Evolutionary conservation across 1,140 invertebrate species (phyloP).

Genomic region (Heliothis subflexa): DNA sequence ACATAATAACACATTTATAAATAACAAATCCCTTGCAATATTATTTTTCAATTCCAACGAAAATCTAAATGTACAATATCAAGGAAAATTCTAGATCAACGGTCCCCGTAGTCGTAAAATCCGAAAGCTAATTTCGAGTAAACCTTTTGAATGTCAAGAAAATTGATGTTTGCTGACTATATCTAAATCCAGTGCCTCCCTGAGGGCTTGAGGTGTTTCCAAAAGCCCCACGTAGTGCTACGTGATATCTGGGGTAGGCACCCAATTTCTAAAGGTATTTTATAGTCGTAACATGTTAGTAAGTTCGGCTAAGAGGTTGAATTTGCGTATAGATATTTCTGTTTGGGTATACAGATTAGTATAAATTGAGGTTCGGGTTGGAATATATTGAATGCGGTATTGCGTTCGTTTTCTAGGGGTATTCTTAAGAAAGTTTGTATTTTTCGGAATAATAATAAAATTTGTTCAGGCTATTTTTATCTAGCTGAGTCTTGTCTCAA

Average conservation of each 20-base stretch:
- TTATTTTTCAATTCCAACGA: background rate
- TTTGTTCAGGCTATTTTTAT: too few relatives aligned
- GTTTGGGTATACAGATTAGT: slow-evolving; percentile 19
- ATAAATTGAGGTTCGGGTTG: background rate
- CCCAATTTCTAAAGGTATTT: slow-evolving; percentile 43
- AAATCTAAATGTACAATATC: background rate
- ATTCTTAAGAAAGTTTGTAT: too few relatives aligned
- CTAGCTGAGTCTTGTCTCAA: too few relatives aligned
- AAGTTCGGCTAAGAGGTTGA: background rate
- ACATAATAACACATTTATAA: background rate
- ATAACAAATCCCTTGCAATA: too few relatives aligned
- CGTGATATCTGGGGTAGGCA: slow-evolving; percentile 25
- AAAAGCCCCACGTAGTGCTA: slow-evolving; percentile 30
- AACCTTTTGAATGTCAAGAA: slow-evolving; percentile 36
- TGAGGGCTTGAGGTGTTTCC: slow-evolving; percentile 6
- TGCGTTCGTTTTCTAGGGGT: background rate
- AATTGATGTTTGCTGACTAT: slow-evolving; percentile 44
- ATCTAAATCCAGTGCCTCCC: slow-evolving; percentile 41
- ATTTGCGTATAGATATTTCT: slow-evolving; percentile 31
- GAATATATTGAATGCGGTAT: background rate
- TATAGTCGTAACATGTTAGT: slow-evolving; percentile 19
- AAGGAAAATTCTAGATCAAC: background rate
- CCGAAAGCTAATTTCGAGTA: slow-evolving; percentile 35
- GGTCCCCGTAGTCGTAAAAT: slow-evolving; percentile 14
- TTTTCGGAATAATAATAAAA: too few relatives aligned